Base-by-base conservation (phyloP, 2,888 invertebrate species). In the Ferrisia virgata region DNA sequence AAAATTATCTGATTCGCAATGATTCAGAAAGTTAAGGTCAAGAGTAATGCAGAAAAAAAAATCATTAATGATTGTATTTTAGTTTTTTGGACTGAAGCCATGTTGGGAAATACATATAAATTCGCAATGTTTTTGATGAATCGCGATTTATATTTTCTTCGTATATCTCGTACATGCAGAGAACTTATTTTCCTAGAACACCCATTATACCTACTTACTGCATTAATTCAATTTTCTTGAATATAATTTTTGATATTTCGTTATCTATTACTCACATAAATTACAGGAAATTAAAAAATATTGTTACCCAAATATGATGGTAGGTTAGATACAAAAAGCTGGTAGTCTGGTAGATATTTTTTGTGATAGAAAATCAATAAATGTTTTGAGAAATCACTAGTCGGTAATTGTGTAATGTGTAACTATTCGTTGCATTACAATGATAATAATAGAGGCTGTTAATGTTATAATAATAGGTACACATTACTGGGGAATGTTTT, bases 51-150 rank as follows among this genome's bases (percentile, higher is more conserved):
- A 33, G 72, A 31, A 76, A 18, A 72, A 53, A 76, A 76, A 76
- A 64, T 64, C 72, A 36, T 76, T 76, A 76, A 72, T 72, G 6
- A 5, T 72, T 76, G 36, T 64, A 64, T 64, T 76, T 76, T 36
- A 36, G 72, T 76, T 76, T 36, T 9, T 76, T 76, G 72, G 72
- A 76, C 18, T n/a, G 33, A 76, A 76, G 72, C 72, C 72, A 76
- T 76, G 72, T 76, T 76, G 11, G 9, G 72, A 76, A 76, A 76
- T 53, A 53, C 15, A 33, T 28, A 18, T 36, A 76, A 76, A 76
- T 76, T 76, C 36, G 72, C 72, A 76, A 76, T 33, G 72, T 76
- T 76, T 76, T 76, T 22, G 72, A 76, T 76, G 36, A 76, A 76
- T 33, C 36, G 18, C 33, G 72, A 76, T 76, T 76, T 33, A 76